These are phyloP conservation scores for Athene cunicularia DNA, from an alignment of 2,113 vertebrate species.

Conservation along the genomic window DNA sequence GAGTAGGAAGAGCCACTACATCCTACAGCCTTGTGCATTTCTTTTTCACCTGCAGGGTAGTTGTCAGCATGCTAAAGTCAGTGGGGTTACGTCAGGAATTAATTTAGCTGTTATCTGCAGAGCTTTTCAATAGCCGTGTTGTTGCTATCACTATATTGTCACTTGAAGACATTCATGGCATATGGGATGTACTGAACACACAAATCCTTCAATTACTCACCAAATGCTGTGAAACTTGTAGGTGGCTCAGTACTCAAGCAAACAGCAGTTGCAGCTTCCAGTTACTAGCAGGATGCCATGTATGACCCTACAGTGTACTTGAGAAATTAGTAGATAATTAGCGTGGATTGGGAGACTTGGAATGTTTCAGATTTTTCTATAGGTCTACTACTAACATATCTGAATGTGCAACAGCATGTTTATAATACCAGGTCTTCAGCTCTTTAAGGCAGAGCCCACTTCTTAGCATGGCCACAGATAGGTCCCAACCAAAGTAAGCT, in stretches of 20 bases:
- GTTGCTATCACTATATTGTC: background rate
- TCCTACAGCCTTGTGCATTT: background rate
- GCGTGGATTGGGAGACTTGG: fast-evolving
- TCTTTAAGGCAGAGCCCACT: background rate
- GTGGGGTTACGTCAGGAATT: background rate
- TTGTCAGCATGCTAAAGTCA: background rate
- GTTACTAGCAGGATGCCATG: background rate
- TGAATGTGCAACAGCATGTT: background rate
- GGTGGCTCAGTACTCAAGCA: slow-evolving; percentile 6
- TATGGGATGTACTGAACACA: slow-evolving; percentile 32
- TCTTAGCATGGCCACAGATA: background rate
- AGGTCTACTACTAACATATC: background rate
- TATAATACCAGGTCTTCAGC: background rate
- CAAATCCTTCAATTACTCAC: slow-evolving; percentile 21
- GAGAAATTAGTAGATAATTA: slow-evolving; percentile 1
- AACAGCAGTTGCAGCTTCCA: background rate
- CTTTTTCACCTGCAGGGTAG: background rate
- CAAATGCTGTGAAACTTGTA: slow-evolving; percentile 40
- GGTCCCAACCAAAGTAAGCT: background rate
- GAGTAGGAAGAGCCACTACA: background rate
- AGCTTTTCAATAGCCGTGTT: background rate
- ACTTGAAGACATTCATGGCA: slow-evolving; percentile 13
- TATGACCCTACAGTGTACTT: background rate
- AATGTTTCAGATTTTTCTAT: background rate
- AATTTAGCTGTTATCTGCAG: background rate